Evolutionary conservation across 2,888 invertebrate genomes (phyloP).

Genomic region (Stenichneumon culpator): DNA sequence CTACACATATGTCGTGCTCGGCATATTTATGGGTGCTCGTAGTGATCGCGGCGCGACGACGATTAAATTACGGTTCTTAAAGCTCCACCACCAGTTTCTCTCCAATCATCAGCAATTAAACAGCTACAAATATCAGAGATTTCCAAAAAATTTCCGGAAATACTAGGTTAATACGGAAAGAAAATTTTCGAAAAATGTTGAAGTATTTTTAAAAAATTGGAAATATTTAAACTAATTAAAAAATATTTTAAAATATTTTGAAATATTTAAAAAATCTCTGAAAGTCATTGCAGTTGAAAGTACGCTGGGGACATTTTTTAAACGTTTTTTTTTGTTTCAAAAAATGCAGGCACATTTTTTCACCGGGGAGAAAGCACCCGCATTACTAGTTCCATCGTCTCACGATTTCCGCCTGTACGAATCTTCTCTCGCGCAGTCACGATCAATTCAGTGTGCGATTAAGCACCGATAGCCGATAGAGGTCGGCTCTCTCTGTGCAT

Average conservation of each 20-base stretch:
- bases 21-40: conserved; percentile 74
- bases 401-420: neutral
- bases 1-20: conserved; percentile 71
- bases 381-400: neutral
- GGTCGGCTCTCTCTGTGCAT: neutral
- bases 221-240: no score
- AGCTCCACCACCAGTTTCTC: neutral
- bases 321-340: neutral
- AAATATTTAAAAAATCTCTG: neutral
- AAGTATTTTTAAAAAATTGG: no score
- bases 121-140: neutral
- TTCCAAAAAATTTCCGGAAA: neutral
- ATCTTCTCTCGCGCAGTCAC: neutral
- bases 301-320: neutral
- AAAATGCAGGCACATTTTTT: neutral
- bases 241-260: no score
- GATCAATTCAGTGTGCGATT: conserved; percentile 18
- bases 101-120: neutral
- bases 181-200: no score
- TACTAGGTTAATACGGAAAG: neutral
- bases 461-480: neutral
- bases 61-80: conserved; percentile 11
- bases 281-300: neutral
- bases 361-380: neutral
- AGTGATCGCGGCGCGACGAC: conserved; percentile 28